Percentiles rank a stretch among this genome's conserved stretches.
phyloP scores from a whole-genome alignment of 2,888 invertebrate species.

The Panzeria rudis region DNA sequence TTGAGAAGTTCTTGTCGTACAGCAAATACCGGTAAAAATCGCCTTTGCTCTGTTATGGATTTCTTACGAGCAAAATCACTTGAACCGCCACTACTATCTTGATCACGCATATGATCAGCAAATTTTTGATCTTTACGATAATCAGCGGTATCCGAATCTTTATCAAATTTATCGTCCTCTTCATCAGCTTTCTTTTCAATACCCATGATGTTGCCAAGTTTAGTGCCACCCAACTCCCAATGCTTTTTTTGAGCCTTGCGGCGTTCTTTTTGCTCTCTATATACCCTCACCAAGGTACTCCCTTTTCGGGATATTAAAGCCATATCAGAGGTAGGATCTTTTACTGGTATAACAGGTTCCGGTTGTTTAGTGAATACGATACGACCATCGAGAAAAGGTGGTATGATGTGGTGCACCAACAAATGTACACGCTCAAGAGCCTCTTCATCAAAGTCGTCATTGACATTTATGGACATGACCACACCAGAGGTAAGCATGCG shows the following conservation, averaged over 20 bases:
- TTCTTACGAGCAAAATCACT: constrained; percentile 94
- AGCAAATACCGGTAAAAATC: constrained; percentile 97
- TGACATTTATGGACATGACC: constrained; percentile 93
- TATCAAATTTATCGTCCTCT: constrained; percentile 87
- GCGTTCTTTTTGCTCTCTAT: constrained; percentile 98
- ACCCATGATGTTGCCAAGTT: constrained; percentile 95
- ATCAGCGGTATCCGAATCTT: constrained; percentile 90
- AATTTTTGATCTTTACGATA: constrained; percentile 98
- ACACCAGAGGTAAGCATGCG: constrained; percentile 98
- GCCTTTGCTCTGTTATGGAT: constrained; percentile 92
- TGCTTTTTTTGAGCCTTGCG: constrained; percentile 98
- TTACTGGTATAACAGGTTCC: constrained; percentile 98
- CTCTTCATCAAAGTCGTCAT: constrained; percentile 98
- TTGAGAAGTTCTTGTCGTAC: constrained; percentile 96
- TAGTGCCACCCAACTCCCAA: constrained; percentile 99
- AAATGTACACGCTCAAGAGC: constrained; percentile 97
- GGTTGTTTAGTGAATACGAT: constrained; percentile 99
- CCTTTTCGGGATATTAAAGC: constrained; percentile 97
- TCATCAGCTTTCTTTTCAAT: constrained; percentile 92
- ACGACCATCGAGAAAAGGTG: constrained; percentile 98
- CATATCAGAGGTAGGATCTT: constrained; percentile 99
- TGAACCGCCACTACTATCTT: constrained; percentile 87
- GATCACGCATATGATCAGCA: constrained; percentile 95
- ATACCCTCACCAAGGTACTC: constrained; percentile 93
- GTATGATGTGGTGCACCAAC: constrained; percentile 98